Conservation (phyloP, 2,797 vertebrate genomes). For the Okamejei kenojei region DNA sequence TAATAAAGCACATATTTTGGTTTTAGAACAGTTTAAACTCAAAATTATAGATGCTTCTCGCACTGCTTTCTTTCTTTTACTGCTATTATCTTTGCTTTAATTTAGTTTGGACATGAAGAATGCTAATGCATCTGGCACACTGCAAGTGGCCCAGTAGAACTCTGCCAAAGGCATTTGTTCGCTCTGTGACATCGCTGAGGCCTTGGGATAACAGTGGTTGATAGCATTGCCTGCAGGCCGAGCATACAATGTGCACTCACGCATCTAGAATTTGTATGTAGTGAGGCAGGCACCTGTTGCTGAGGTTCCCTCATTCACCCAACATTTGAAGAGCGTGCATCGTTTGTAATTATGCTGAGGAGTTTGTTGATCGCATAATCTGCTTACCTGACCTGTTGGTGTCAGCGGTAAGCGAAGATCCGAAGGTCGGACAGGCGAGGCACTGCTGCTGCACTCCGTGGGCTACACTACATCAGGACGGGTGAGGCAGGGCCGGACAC, state of each 20-base stretch:
- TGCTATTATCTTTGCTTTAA: not conserved
- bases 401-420: too few species aligned
- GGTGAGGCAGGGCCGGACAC: too few species aligned
- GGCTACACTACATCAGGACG: too few species aligned
- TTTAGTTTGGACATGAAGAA: not conserved
- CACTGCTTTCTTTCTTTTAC: not conserved
- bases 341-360: too few species aligned
- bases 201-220: not conserved
- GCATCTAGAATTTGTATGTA: not conserved
- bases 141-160: not conserved
- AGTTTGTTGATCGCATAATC: not conserved
- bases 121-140: not conserved
- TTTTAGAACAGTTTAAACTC: not conserved
- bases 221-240: not conserved
- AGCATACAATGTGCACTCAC: not conserved
- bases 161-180: not conserved
- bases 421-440: too few species aligned
- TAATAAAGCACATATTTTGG: not conserved
- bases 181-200: not conserved
- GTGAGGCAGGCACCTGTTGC: not conserved
- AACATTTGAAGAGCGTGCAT: not conserved
- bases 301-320: not conserved
- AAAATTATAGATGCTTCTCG: not conserved
- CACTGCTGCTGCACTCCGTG: too few species aligned
- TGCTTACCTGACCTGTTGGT: not conserved